phyloP scores from a whole-genome alignment of 2,888 invertebrate species.

The Stramonita haemastoma region DNA sequence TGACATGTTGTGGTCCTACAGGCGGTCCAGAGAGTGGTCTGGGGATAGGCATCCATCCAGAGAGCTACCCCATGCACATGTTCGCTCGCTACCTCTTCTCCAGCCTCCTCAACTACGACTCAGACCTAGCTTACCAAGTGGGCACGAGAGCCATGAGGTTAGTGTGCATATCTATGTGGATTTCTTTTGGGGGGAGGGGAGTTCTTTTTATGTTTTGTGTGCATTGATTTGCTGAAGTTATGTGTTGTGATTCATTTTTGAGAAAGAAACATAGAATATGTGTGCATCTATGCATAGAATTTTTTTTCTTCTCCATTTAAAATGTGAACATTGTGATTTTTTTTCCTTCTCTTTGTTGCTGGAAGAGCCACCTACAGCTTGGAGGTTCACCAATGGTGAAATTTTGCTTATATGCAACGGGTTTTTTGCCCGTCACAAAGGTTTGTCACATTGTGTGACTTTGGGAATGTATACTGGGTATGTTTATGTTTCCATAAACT shows the following conservation, averaged over 20 bases:
- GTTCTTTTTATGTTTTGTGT: not conserved
- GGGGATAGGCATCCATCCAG: constrained; percentile 86
- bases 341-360: too few relatives aligned
- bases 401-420: too few relatives aligned
- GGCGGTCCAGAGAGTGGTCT: constrained; percentile 88
- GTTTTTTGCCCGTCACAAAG: too few relatives aligned
- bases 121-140: constrained; percentile 88
- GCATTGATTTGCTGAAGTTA: not conserved
- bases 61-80: constrained; percentile 90
- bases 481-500: too few relatives aligned
- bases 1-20: constrained; percentile 47
- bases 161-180: not conserved
- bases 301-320: not conserved
- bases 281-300: not conserved
- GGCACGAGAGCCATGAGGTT: constrained; percentile 87
- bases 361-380: too few relatives aligned
- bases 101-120: constrained; percentile 85
- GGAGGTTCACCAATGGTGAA: too few relatives aligned
- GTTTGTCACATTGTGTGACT: too few relatives aligned
- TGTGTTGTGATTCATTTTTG: not conserved
- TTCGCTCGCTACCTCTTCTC: constrained; percentile 89
- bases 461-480: too few relatives aligned
- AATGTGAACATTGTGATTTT: not conserved
- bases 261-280: not conserved
- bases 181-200: not conserved